phyloP scores from a whole-genome alignment of 2,888 invertebrate genomes.

The Lepidochitona cinerea region DNA sequence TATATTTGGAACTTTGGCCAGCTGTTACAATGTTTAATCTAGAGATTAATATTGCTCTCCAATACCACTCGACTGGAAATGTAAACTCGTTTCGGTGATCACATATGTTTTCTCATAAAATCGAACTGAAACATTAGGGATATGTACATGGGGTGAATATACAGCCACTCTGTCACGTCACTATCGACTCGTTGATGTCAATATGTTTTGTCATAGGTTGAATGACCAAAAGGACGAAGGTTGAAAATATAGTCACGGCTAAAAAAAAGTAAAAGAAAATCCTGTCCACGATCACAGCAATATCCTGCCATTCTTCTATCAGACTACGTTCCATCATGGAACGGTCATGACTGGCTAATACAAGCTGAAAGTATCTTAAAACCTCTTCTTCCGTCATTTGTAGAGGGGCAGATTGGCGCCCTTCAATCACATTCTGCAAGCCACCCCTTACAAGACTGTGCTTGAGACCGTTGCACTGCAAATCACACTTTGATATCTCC shows the following conservation, averaged over 20 bases:
- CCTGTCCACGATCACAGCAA: conserved; percentile 73
- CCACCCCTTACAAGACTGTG: not conserved
- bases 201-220: conserved; percentile 68
- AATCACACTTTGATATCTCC: conserved; percentile 6
- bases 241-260: conserved; percentile 71
- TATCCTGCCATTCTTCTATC: conserved; percentile 68
- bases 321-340: conserved; percentile 44
- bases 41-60: no score
- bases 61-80: no score
- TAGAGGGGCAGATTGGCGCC: not conserved
- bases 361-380: conserved; percentile 51
- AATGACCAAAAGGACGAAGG: conserved; percentile 72
- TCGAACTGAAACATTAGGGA: no score
- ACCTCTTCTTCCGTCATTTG: conserved; percentile 50
- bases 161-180: no score
- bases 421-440: not conserved
- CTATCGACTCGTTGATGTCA: no score
- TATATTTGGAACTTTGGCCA: no score
- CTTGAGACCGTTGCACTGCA: conserved; percentile 13
- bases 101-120: no score
- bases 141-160: no score
- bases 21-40: no score
- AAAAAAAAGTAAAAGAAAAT: conserved; percentile 74
- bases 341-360: conserved; percentile 54
- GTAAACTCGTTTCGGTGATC: no score